Evolutionary conservation across 2,797 vertebrate species (phyloP), one percentile per base, ranked within the genome.

Genomic region (Aplochiton taeniatus): DNA sequence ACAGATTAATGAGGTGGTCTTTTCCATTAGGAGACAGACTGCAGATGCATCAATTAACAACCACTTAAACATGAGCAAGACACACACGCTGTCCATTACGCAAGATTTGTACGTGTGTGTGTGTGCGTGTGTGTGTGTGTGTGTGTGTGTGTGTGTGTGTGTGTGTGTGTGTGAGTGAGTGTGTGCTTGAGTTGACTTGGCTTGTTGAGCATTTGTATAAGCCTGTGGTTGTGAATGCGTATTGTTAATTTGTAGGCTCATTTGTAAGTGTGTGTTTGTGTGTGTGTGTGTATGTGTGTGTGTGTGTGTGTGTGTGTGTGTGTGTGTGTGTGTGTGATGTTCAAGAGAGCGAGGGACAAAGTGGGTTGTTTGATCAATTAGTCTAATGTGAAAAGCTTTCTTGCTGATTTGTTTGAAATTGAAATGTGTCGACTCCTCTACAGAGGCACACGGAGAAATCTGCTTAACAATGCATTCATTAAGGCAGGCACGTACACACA

Each of bases 1-100:
- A 85, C 86, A 90, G 79, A 85, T 85, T 90, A 87, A 90, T 89
- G 80, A 90, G 70, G 73, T 84, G 84, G 81, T 31, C 77, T 86
- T 82, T 84, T 86, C 80, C 83, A 91, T 89, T 89, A 77, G 70
- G 61, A 90, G 84, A 87, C 79, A 83, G 78, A 77, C 80, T 9
- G 67, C 74, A 76, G 77, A 81, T 79, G 81, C 83, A 88, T 87
- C 85, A 89, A 88, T 92, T 91, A 90, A 84, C 76, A 85, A 69
- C 75, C 79, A 83, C 85, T 90, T 86, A 84, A 73, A 60, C 52
- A 67, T 45, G 54, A 18, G 1, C 4, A n/a, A 11, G 41, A 49
- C 63, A 57, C 55, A 8, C 53, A 19, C 44, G 63, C 55, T 45
- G 49, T 54, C 69, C 47, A 51, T 48, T 41, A 17, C 18, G 9